phyloP scores from a whole-genome alignment of 2,888 invertebrate species.

The Amblyjoppa fuscipennis region DNA sequence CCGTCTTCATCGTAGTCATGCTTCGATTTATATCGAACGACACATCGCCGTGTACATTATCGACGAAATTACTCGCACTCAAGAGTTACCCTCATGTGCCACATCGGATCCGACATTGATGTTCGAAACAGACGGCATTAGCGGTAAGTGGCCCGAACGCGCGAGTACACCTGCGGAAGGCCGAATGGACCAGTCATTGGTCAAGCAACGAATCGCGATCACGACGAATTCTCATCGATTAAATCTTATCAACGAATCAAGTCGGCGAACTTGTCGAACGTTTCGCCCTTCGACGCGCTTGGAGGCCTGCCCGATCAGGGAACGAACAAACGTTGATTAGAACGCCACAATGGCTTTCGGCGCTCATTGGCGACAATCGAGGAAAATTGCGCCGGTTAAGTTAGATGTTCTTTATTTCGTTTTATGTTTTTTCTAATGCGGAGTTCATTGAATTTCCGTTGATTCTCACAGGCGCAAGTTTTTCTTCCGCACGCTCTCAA shows the following conservation, averaged over 20 bases:
- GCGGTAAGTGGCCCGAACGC: neutral
- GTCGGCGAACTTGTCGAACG: neutral
- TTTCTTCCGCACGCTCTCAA: neutral
- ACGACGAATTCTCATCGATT: conserved; percentile 27
- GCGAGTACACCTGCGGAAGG: conserved; percentile 12
- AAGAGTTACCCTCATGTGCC: neutral
- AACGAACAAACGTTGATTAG: neutral
- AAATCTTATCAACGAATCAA: neutral
- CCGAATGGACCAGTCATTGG: neutral
- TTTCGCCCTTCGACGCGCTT: neutral
- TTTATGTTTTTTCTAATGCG: neutral
- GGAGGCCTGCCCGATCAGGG: neutral
- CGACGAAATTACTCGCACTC: neutral
- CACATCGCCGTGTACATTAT: neutral
- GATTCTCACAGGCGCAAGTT: conserved; percentile 23
- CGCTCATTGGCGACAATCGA: neutral
- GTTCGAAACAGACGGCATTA: neutral
- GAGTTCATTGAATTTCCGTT: conserved; percentile 17
- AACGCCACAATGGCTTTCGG: neutral
- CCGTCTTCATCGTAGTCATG: neutral
- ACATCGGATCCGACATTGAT: neutral
- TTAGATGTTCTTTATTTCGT: neutral
- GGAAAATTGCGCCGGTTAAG: neutral
- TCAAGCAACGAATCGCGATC: conserved; percentile 10
- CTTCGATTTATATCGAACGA: conserved; percentile 3